A percentile compares a stretch with the other conserved stretches of the same genome.
These are phyloP conservation scores for Philantomba maxwellii DNA, from an alignment of 2,113 vertebrate genomes.

Conservation along the genomic window DNA sequence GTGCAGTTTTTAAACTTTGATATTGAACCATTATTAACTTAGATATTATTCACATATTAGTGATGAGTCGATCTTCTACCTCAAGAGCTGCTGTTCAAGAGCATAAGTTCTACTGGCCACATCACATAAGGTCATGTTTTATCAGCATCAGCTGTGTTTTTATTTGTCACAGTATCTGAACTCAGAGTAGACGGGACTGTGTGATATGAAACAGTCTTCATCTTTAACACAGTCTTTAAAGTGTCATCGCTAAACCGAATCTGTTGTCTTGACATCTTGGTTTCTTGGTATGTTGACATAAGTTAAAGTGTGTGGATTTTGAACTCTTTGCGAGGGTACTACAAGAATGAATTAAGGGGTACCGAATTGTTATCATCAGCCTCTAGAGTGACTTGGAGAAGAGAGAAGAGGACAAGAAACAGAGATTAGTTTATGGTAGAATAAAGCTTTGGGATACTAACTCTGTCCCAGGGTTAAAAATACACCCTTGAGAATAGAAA, in stretches of 20 bases:
- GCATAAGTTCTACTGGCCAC: neutral
- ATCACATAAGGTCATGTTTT: accelerated
- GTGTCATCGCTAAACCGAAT: neutral
- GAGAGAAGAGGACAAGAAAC: neutral
- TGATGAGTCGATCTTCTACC: constrained; percentile 20
- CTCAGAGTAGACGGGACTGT: neutral
- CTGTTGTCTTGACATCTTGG: neutral
- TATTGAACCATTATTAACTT: neutral
- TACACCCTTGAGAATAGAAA: neutral
- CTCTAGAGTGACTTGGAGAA: neutral
- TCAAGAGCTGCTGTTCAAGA: neutral
- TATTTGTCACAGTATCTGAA: neutral
- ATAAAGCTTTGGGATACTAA: neutral
- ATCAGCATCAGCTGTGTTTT: accelerated
- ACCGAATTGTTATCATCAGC: neutral
- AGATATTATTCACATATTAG: neutral
- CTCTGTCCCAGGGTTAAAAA: neutral
- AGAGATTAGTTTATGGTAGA: neutral
- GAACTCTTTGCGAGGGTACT: neutral
- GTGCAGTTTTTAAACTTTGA: constrained; percentile 25
- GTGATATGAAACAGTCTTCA: neutral
- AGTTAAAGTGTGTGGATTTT: neutral
- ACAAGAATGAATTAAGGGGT: neutral
- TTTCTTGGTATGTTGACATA: neutral
- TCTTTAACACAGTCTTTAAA: neutral